These are phyloP conservation scores for Micromussa lordhowensis DNA, from an alignment of 92 coral and sea anemone species.

Conservation along the genomic window DNA sequence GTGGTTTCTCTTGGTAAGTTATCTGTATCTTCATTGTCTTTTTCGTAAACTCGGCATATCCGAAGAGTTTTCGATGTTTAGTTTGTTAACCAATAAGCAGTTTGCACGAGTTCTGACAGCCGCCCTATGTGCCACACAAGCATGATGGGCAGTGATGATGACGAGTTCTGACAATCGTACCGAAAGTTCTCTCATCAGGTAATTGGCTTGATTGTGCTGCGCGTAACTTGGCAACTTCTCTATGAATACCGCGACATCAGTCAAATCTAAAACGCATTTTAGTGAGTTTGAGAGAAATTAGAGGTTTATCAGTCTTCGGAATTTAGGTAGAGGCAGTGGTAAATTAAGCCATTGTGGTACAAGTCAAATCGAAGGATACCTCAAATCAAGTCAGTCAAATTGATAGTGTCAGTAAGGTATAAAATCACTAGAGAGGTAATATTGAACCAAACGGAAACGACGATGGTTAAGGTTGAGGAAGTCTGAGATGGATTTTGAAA, in stretches of 20 bases:
- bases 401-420: background rate
- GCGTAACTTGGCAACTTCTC: background rate
- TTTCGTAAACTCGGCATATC: background rate
- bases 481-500: background rate
- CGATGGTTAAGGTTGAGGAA: background rate
- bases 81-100: background rate
- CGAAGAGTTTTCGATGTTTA: background rate
- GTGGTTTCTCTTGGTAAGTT: slow-evolving; percentile 89
- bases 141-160: no score
- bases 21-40: background rate
- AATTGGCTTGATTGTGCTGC: background rate
- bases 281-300: background rate
- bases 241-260: background rate
- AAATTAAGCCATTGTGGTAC: no score
- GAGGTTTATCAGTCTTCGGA: background rate
- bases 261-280: background rate
- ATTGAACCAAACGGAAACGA: background rate
- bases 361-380: no score
- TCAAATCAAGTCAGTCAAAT: no score
- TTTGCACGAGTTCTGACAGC: background rate
- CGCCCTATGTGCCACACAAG: no score
- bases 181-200: background rate
- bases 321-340: no score
- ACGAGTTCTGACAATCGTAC: background rate
- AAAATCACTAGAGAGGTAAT: background rate